phyloP scores from a whole-genome alignment of 1,140 invertebrate genomes.

The Caligus rogercresseyi region DNA sequence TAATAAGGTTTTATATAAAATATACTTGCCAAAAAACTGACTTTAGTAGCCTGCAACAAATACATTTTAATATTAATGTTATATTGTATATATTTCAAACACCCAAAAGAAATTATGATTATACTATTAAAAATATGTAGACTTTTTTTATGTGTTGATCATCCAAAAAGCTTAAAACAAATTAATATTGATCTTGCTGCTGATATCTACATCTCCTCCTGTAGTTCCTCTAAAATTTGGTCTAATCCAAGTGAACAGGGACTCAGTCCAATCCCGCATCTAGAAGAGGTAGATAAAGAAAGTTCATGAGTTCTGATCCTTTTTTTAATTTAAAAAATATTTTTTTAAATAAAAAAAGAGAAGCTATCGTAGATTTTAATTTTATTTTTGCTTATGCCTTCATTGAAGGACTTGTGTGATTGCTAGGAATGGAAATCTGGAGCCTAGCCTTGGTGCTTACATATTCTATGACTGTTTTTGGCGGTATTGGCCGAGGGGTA shows the following conservation, averaged over 20 bases:
- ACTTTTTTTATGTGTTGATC: conserved; percentile 1
- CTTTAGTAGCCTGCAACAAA: too few species aligned
- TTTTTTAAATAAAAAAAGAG: not conserved
- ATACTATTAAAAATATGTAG: too few species aligned
- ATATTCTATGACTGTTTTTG: too few species aligned
- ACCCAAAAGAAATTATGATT: too few species aligned
- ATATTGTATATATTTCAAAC: too few species aligned
- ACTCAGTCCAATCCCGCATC: not conserved
- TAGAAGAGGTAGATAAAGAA: not conserved
- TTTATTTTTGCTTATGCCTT: not conserved
- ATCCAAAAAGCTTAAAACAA: not conserved
- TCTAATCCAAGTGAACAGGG: not conserved
- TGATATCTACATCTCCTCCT: not conserved
- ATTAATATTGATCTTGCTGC: not conserved
- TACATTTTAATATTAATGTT: too few species aligned
- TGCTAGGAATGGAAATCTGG: not conserved
- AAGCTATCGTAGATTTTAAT: not conserved
- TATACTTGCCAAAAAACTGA: too few species aligned
- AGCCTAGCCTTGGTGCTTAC: not conserved
- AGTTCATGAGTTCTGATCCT: not conserved
- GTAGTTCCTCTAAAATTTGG: not conserved
- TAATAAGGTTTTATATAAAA: too few species aligned
- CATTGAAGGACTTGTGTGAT: not conserved
- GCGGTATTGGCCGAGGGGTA: too few species aligned
- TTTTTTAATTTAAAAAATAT: not conserved